Conservation (phyloP, 2,113 vertebrate species). For the Galeopterus variegatus region DNA sequence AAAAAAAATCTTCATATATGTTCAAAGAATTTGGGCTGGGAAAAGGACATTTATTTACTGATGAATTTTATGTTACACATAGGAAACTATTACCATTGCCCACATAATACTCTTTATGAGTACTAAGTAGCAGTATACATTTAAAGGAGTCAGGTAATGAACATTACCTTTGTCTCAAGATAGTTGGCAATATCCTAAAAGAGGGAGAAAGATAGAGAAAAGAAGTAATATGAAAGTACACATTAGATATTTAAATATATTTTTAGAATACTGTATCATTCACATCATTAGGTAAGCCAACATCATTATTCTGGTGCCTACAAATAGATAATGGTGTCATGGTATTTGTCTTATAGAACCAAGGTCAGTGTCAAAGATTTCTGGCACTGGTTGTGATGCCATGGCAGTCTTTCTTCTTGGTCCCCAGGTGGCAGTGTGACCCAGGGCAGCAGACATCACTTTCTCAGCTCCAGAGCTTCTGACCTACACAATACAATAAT, state of each 20-base stretch:
- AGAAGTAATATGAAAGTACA: neutral
- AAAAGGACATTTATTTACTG: slow-evolving; percentile 18
- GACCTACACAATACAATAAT: neutral
- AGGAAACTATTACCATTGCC: neutral
- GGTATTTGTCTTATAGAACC: neutral
- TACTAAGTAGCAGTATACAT: neutral
- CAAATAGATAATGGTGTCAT: neutral
- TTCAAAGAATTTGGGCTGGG: slow-evolving; percentile 20
- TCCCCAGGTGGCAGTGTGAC: slow-evolving; percentile 63
- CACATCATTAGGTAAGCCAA: slow-evolving; percentile 10
- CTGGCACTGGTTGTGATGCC: neutral
- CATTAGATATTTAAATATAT: neutral
- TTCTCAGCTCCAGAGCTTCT: neutral
- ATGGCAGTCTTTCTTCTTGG: neutral
- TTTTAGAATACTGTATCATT: slow-evolving; percentile 2
- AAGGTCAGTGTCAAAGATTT: slow-evolving; percentile 8
- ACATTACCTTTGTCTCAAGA: slow-evolving; percentile 19
- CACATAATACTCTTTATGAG: neutral
- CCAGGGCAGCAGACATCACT: slow-evolving; percentile 1
- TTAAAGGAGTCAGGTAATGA: slow-evolving; percentile 17
- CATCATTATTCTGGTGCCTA: neutral
- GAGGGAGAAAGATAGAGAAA: neutral
- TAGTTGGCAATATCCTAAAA: neutral
- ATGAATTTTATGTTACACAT: neutral
- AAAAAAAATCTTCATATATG: slow-evolving; percentile 42